Percentiles rank a stretch among this genome's conserved stretches.
Conservation (phyloP, 2,113 vertebrate genomes). For the Ptyas mucosa region DNA sequence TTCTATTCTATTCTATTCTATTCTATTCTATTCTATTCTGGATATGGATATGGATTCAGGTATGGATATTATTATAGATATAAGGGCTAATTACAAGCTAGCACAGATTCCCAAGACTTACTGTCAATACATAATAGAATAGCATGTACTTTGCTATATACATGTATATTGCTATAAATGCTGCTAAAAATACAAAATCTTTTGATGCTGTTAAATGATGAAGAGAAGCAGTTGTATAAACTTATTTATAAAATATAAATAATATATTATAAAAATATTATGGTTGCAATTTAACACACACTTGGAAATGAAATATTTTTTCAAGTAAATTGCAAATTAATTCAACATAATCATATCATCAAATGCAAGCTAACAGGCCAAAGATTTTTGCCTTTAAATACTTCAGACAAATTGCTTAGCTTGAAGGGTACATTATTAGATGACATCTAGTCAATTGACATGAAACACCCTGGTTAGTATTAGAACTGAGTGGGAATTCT, state of each 20-base stretch:
- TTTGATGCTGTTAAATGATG: neutral
- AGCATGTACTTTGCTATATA: neutral
- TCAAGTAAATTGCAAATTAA: neutral
- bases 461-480: neutral
- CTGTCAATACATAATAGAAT: constrained; percentile 11
- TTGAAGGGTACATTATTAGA: neutral
- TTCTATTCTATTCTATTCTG: no score
- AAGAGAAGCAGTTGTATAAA: neutral
- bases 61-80: neutral
- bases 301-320: neutral
- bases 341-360: neutral
- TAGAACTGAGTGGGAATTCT: neutral
- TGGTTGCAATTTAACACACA: neutral
- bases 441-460: neutral
- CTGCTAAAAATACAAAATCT: neutral
- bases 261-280: neutral
- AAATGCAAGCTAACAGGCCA: neutral
- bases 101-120: constrained; percentile 25
- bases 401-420: neutral
- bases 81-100: constrained; percentile 47
- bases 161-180: no score
- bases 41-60: neutral
- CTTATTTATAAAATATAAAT: no score
- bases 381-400: neutral
- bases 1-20: no score